These are phyloP conservation scores for Miniopterus natalensis DNA, from an alignment of 2,113 vertebrate genomes.

Conservation along the genomic window DNA sequence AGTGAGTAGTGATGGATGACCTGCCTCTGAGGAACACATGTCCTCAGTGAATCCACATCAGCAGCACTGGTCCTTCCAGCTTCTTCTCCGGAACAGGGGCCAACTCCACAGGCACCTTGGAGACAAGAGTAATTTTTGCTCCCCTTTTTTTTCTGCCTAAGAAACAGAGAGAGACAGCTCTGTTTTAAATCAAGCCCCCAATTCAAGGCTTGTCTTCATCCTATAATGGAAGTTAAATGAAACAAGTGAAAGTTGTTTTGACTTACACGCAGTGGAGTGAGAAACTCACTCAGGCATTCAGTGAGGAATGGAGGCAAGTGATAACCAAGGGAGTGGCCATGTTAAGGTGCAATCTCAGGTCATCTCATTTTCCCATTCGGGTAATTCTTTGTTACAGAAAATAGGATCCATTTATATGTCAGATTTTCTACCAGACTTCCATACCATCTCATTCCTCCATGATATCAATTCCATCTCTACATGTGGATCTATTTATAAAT, in stretches of 20 bases:
- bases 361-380: neutral
- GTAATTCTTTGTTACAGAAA: slow-evolving; percentile 52
- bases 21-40: slow-evolving; percentile 45
- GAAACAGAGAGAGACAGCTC: slow-evolving; percentile 52
- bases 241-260: slow-evolving; percentile 60
- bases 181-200: slow-evolving; percentile 73
- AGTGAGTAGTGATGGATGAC: slow-evolving; percentile 55
- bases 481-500: slow-evolving; percentile 4
- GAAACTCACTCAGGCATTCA: slow-evolving; percentile 28
- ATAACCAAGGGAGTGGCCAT: neutral
- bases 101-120: slow-evolving; percentile 50
- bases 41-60: slow-evolving; percentile 59
- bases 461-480: neutral
- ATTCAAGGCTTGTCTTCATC: slow-evolving; percentile 40
- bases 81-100: slow-evolving; percentile 46
- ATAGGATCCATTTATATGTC: neutral
- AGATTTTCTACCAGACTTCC: neutral
- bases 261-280: slow-evolving; percentile 12
- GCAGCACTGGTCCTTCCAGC: neutral
- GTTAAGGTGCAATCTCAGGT: neutral
- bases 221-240: slow-evolving; percentile 60
- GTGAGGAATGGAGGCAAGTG: neutral
- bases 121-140: slow-evolving; percentile 59
- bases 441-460: neutral
- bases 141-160: slow-evolving; percentile 56